Evolutionary conservation across 1,140 invertebrate genomes (phyloP), one percentile per base, ranked within the genome.

Genomic region (Diorhabda elongata): DNA sequence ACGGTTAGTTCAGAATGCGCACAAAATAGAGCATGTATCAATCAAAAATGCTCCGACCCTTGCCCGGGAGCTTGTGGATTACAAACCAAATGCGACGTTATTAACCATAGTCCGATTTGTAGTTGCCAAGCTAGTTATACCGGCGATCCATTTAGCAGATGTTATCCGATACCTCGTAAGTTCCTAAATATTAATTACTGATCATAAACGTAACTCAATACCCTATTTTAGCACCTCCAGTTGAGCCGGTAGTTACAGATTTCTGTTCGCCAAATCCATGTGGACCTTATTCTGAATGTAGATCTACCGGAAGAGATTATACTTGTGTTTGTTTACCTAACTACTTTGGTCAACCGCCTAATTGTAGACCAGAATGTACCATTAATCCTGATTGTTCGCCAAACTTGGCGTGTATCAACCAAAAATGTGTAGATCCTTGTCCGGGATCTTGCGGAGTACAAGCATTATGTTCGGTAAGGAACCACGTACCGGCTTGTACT

Each of bases 11-110:
- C 89, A 6, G 91, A 95, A 75, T 95, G 93, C 81, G 77, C 87
- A 3, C 85, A 88, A 41, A 86, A 87, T 65, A 83, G 88, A 76
- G 88, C 91, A 62, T 95, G 93, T 77, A 87, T 89, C 42, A 88
- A 87, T 76, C 88, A 89, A 70, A 92, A 92, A 82, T 95, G 93
- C 80, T 82, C 84, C 70, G 88, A 95, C 80, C 92, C 92, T 6
- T 95, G 86, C 73, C 80, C 80, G 44, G 87, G 85, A 42, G 83
- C 85, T 44, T 91, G 89, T 78, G 89, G 87, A 7, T 75, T 82
- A 6, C 87, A 87, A 78, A 87, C 90, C 9, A 81, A 88, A 75
- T 92, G 90, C 75, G 82, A 84, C 45, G 88, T 90, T 6, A 83
- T 88, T 44, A 90, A 88, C 74, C 88, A 90, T 76, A 85, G 86